Conservation (phyloP, 2,113 vertebrate genomes). For the Eulemur rufifrons region DNA sequence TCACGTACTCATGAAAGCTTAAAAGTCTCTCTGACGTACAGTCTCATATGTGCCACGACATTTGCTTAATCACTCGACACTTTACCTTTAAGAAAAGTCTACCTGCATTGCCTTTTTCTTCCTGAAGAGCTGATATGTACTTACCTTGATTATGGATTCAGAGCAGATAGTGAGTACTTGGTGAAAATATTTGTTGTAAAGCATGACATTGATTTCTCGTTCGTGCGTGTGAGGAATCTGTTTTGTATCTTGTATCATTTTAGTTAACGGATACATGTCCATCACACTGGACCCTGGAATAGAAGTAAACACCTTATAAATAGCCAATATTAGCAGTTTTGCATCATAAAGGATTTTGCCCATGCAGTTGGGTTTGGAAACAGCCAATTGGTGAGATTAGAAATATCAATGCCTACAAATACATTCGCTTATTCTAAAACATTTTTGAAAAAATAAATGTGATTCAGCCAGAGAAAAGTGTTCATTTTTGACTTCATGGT, state of each 20-base stretch:
- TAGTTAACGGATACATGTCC: slow-evolving; percentile 83
- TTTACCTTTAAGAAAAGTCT: neutral
- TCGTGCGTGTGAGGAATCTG: slow-evolving; percentile 82
- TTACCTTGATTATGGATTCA: slow-evolving; percentile 84
- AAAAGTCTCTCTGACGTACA: neutral
- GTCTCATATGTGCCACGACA: neutral
- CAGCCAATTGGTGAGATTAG: neutral
- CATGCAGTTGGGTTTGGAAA: neutral
- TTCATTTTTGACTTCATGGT: neutral
- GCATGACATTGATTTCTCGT: slow-evolving; percentile 79
- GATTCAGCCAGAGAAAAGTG: neutral
- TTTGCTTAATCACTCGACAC: neutral
- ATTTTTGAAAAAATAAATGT: neutral
- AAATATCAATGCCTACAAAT: neutral
- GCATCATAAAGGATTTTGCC: neutral
- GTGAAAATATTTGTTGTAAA: slow-evolving; percentile 82
- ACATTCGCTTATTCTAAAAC: neutral
- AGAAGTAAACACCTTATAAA: neutral
- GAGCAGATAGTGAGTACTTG: slow-evolving; percentile 85
- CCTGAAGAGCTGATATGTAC: neutral
- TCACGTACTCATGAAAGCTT: neutral
- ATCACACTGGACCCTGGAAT: slow-evolving; percentile 80
- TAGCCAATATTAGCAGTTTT: neutral
- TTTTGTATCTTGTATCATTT: slow-evolving; percentile 80
- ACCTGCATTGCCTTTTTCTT: slow-evolving; percentile 1